A percentile compares a stretch with the other conserved stretches of the same genome.
Conservation (phyloP, 2,888 invertebrate species). For the Lymantria monacha region DNA sequence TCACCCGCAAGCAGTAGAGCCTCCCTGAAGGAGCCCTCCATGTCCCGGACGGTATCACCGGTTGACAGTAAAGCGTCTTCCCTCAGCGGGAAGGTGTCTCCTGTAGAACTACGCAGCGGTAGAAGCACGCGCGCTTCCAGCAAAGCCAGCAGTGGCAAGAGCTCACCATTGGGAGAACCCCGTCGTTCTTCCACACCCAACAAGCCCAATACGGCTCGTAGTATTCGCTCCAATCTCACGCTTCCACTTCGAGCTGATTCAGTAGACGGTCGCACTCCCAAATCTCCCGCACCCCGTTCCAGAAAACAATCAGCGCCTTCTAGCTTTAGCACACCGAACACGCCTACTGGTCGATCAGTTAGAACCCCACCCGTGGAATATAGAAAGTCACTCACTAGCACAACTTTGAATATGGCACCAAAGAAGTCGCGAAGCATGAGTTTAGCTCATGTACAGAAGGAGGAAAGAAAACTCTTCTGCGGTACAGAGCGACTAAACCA, state of each 20-base stretch:
- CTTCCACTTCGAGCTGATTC: slow-evolving; percentile 55
- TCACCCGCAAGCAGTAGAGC: slow-evolving; percentile 49
- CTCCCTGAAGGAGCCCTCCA: slow-evolving; percentile 43
- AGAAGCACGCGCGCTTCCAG: slow-evolving; percentile 40
- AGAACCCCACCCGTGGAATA: slow-evolving; percentile 58
- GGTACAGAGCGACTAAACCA: slow-evolving; percentile 60
- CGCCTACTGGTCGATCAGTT: slow-evolving; percentile 50
- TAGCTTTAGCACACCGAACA: slow-evolving; percentile 63
- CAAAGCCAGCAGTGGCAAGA: slow-evolving; percentile 48
- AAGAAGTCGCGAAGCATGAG: slow-evolving; percentile 75
- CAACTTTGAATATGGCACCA: slow-evolving; percentile 43
- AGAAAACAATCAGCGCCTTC: slow-evolving; percentile 69
- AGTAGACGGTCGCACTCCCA: slow-evolving; percentile 27
- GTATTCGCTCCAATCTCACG: slow-evolving; percentile 49
- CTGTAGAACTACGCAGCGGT: slow-evolving; percentile 38
- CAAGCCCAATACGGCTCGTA: slow-evolving; percentile 28
- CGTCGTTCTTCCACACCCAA: slow-evolving; percentile 58
- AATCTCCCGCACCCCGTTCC: slow-evolving; percentile 42
- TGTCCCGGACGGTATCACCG: slow-evolving; percentile 49
- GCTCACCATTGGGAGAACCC: slow-evolving; percentile 36
- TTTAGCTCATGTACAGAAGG: slow-evolving; percentile 48
- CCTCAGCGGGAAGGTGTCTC: slow-evolving; percentile 52
- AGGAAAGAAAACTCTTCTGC: slow-evolving; percentile 54
- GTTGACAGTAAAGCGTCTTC: slow-evolving; percentile 59
- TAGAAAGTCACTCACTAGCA: slow-evolving; percentile 55